Conservation (phyloP, 2,113 vertebrate species). For the Aptenodytes forsteri region DNA sequence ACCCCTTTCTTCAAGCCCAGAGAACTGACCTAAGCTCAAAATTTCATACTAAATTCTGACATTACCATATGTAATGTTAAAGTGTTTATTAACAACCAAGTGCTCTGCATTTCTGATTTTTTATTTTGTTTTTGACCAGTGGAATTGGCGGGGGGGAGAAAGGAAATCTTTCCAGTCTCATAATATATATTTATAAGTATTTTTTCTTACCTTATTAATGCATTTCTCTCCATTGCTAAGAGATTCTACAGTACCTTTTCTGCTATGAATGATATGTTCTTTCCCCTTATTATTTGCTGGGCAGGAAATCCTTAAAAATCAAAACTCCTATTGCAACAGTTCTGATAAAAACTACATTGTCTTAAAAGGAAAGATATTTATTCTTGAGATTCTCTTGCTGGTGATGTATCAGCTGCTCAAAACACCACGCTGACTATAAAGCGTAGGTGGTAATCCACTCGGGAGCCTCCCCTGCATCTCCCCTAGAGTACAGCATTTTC, state of each 20-base stretch:
- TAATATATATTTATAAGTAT: background rate
- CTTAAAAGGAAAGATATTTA: background rate
- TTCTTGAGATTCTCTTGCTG: background rate
- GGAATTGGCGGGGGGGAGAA: accelerated
- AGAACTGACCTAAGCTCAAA: background rate
- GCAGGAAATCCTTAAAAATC: background rate
- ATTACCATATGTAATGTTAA: background rate
- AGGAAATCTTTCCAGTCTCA: background rate
- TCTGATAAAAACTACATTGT: background rate
- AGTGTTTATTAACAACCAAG: background rate
- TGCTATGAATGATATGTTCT: background rate
- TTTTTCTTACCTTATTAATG: background rate
- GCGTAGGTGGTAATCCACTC: background rate
- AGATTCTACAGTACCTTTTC: background rate
- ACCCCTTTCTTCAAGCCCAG: background rate
- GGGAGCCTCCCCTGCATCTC: background rate
- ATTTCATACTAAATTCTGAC: background rate
- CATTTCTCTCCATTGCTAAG: background rate
- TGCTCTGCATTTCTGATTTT: background rate
- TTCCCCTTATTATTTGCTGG: background rate
- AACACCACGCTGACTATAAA: background rate
- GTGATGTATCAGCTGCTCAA: background rate
- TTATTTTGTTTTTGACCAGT: background rate
- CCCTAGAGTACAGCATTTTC: background rate
- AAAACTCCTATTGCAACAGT: background rate